A percentile compares a stretch with the other conserved stretches of the same genome.
These are phyloP conservation scores for Thymallus thymallus DNA, from an alignment of 2,113 vertebrate genomes.

Conservation along the genomic window DNA sequence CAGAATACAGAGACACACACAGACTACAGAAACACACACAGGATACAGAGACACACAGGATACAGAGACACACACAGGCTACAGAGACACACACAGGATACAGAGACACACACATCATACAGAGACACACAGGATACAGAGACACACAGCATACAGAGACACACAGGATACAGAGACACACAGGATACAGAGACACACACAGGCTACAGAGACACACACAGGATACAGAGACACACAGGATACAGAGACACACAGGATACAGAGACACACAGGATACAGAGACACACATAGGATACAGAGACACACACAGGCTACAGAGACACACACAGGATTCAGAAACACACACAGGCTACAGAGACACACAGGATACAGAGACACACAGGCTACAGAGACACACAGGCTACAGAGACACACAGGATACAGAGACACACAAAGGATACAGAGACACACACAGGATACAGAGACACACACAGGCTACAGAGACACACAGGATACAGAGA, in stretches of 20 bases:
- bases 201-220: constrained; percentile 59
- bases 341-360: constrained; percentile 51
- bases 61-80: constrained; percentile 60
- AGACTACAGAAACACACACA: constrained; percentile 57
- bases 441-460: constrained; percentile 60
- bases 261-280: constrained; percentile 59
- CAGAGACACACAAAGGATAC: too few relatives aligned
- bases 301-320: constrained; percentile 58
- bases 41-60: constrained; percentile 60
- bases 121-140: constrained; percentile 59
- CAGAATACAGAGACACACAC: too few relatives aligned
- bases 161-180: constrained; percentile 62
- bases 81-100: too few relatives aligned
- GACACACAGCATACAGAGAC: constrained; percentile 58
- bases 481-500: too few relatives aligned
- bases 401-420: constrained; percentile 52
- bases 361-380: constrained; percentile 59
- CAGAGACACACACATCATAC: constrained; percentile 59
- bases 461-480: constrained; percentile 60
- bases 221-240: constrained; percentile 60
- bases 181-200: constrained; percentile 58
- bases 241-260: constrained; percentile 60
- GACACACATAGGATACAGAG: too few relatives aligned
- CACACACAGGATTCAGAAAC: too few relatives aligned
- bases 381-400: constrained; percentile 60